A percentile compares a stretch with the other conserved stretches of the same genome.
Evolutionary conservation across 2,797 vertebrate species (phyloP).

Genomic region (Perdix hodgsoniae): DNA sequence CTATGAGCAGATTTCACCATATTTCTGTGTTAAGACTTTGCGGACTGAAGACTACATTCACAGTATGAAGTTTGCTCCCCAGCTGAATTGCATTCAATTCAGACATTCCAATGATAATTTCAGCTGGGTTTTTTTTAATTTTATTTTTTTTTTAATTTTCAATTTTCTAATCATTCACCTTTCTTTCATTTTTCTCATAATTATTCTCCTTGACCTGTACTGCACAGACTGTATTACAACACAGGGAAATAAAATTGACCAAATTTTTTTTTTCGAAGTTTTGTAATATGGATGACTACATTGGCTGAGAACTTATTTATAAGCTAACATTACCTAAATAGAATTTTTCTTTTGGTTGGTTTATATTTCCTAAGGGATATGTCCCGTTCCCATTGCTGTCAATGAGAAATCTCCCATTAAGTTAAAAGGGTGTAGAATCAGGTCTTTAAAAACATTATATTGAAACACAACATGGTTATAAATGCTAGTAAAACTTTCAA

Average conservation of each 20-base stretch:
- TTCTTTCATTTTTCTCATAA: not conserved
- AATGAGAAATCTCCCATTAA: not conserved
- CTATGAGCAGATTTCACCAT: not conserved
- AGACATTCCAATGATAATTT: not conserved
- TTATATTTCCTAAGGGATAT: not conserved
- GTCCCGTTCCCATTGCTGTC: not conserved
- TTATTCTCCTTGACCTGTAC: not conserved
- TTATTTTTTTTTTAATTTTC: not conserved
- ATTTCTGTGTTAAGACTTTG: not conserved
- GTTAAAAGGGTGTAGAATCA: not conserved
- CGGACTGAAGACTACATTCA: not conserved
- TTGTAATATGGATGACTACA: not conserved
- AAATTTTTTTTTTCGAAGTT: not conserved
- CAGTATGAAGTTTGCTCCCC: not conserved
- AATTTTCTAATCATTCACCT: not conserved
- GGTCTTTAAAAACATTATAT: not conserved
- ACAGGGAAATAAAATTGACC: not conserved
- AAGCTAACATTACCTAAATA: not conserved
- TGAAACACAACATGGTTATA: not conserved
- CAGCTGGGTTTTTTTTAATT: not conserved
- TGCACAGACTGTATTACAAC: not conserved
- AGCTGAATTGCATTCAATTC: not conserved
- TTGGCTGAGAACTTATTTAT: not conserved
- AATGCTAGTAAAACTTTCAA: not conserved
- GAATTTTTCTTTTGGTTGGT: not conserved